phyloP scores from a whole-genome alignment of 2,113 vertebrate genomes.

The Anolis carolinensis region DNA sequence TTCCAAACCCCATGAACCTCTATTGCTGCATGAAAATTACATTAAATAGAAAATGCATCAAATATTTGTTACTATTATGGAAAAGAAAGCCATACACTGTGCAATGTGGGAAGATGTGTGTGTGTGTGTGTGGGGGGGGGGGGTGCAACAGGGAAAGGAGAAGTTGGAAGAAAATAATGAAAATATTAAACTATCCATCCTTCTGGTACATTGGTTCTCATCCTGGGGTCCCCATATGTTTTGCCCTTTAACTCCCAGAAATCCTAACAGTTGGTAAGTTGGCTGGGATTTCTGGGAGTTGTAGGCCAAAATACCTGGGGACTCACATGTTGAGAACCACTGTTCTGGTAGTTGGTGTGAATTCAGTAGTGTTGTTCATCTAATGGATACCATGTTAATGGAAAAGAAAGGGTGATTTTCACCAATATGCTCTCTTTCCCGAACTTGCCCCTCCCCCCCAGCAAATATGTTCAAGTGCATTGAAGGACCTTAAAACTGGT shows the following conservation, averaged over 20 bases:
- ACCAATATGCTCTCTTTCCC: background rate
- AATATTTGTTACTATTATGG: slow-evolving; percentile 24
- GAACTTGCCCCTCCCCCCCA: too few relatives aligned
- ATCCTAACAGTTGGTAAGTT: too few relatives aligned
- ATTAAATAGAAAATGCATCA: slow-evolving; percentile 41
- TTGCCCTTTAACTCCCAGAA: too few relatives aligned
- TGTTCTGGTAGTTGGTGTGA: too few relatives aligned
- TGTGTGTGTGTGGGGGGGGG: too few relatives aligned
- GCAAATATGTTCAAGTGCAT: background rate
- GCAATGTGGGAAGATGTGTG: background rate
- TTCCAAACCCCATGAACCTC: slow-evolving; percentile 51
- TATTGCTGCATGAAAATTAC: slow-evolving; percentile 20
- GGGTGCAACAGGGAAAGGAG: background rate
- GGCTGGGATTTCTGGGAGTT: too few relatives aligned
- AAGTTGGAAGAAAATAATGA: background rate
- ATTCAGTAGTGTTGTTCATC: background rate
- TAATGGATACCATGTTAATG: background rate
- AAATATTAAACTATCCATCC: background rate
- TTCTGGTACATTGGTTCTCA: too few relatives aligned
- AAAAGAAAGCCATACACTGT: slow-evolving; percentile 39
- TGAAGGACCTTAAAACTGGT: background rate
- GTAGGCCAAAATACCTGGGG: too few relatives aligned
- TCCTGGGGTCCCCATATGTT: too few relatives aligned
- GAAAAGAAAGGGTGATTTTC: background rate
- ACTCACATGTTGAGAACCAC: too few relatives aligned